Base-by-base conservation (phyloP, 2,797 vertebrate species). In the Spinibarbus caldwelli region DNA sequence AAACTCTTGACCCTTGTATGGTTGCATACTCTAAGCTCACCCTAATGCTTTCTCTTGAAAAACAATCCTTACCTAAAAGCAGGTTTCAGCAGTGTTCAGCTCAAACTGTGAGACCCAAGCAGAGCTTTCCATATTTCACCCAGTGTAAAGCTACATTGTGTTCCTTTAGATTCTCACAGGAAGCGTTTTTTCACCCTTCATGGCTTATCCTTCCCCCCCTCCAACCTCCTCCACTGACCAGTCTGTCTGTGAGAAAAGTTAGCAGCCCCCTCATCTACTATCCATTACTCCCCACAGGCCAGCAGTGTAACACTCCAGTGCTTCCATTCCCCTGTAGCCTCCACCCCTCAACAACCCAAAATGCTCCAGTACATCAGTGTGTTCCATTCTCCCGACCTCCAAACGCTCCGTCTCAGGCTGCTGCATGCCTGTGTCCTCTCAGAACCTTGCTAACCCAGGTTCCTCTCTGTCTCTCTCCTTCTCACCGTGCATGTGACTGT, bases 401-500 rank as follows among this genome's bases (percentile, higher is more conserved):
- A 64, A 79, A 84, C 76, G 85, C 83, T 84, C 85, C 80, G 75
- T 87, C 88, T 90, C 84, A 92, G 87, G 90, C 91, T 91, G 90
- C 88, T 94, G 94, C 95, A 95, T 95, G 94, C 86, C 86, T 49
- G 12, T 90, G 80, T 91, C 93, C 90, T 93, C 89, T 93, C 87
- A 88, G 90, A 91, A 86, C 87, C 89, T 91, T 87, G 91, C 91
- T 94, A 94, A 94, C 92, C 89, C 90, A 90, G 86, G 86, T 93
- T 93, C 92, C 93, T 94, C 90, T 93, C 88, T 94, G 88, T 92
- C 91, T 90, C 89, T 92, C 84, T 92, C 88, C 87, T 92, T 94
- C 91, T 91, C 92, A 91, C 89, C 91, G 95, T 97, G 95, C 96
- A 95, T 97, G 95, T 86, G 92, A 93, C 96, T 97, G 92, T 91